Conservation (phyloP, 2,888 invertebrate genomes). For the Acronicta alni region DNA sequence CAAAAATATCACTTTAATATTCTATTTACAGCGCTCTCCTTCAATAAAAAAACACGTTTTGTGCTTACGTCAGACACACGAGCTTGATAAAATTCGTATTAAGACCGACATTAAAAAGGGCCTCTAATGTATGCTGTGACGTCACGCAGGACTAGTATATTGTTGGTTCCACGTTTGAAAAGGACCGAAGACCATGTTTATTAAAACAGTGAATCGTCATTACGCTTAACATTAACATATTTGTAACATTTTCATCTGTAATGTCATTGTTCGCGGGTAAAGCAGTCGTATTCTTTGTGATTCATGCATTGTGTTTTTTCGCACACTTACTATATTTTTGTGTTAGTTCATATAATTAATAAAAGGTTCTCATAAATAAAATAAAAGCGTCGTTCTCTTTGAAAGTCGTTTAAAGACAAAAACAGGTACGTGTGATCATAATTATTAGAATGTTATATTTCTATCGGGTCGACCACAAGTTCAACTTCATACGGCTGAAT, state of each 20-base stretch:
- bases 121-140: constrained; percentile 5
- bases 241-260: neutral
- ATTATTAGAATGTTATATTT: too few species aligned
- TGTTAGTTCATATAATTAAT: too few species aligned
- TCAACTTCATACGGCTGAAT: too few species aligned
- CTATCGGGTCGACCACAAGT: too few species aligned
- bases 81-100: neutral
- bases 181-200: constrained; percentile 1
- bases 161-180: constrained; percentile 2
- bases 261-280: neutral
- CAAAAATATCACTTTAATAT: neutral
- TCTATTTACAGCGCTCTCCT: neutral
- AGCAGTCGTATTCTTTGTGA: neutral
- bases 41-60: neutral
- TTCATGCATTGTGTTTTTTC: neutral
- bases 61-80: neutral
- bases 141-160: neutral
- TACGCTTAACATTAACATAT: constrained; percentile 4
- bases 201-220: constrained; percentile 4
- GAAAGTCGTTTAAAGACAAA: too few species aligned
- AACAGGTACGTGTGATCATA: too few species aligned
- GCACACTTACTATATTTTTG: too few species aligned
- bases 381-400: too few species aligned
- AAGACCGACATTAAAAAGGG: neutral
- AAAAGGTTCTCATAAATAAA: too few species aligned